phyloP scores from a whole-genome alignment of 1,140 invertebrate genomes.

The Achroia grisella region DNA sequence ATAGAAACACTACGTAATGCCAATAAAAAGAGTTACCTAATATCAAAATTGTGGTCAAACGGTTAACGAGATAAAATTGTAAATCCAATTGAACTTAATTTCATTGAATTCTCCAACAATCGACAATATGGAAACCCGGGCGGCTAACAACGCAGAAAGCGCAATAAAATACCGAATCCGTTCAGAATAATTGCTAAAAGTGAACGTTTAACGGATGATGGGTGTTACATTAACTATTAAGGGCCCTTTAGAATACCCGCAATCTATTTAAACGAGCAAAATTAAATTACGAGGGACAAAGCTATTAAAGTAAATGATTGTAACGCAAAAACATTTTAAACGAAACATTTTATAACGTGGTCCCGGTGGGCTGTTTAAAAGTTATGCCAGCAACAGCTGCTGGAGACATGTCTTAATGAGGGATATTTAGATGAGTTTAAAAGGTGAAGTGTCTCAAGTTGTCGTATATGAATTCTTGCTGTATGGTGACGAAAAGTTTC shows the following conservation, averaged over 20 bases:
- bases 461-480: background rate
- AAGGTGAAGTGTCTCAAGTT: background rate
- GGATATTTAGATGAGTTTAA: constrained; percentile 12
- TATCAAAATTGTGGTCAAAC: too few relatives aligned
- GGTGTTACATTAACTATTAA: constrained; percentile 9
- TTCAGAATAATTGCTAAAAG: too few relatives aligned
- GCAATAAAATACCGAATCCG: too few relatives aligned
- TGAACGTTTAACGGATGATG: too few relatives aligned
- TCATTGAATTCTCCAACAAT: too few relatives aligned
- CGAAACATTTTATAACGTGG: background rate
- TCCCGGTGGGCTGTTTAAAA: constrained; percentile 9
- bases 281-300: constrained; percentile 22
- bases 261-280: constrained; percentile 18
- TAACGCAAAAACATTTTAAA: constrained; percentile 8
- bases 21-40: too few relatives aligned
- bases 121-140: too few relatives aligned
- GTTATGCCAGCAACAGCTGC: constrained; percentile 9
- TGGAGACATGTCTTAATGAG: constrained; percentile 10
- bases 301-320: constrained; percentile 17
- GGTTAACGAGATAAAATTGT: too few relatives aligned
- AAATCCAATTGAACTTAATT: too few relatives aligned
- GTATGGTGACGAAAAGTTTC: too few relatives aligned
- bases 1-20: too few relatives aligned
- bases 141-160: too few relatives aligned
- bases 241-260: constrained; percentile 7